A percentile compares a stretch with the other conserved stretches of the same genome.
These are phyloP conservation scores for Thalassoma bifasciatum DNA, from an alignment of 2,113 vertebrate species.

Conservation along the genomic window DNA sequence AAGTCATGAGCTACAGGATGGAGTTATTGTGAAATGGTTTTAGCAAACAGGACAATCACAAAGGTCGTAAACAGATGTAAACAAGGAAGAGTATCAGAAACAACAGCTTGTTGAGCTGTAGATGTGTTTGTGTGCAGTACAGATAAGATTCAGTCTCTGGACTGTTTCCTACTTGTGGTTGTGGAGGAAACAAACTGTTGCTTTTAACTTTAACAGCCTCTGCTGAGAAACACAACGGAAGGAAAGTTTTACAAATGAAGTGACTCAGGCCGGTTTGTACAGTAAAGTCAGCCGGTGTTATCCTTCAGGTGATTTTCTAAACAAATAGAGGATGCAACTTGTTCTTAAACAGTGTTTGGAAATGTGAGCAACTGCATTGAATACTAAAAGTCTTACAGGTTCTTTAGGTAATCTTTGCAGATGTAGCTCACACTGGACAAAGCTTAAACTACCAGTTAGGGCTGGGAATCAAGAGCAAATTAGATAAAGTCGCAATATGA, in stretches of 20 bases:
- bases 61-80: conserved; percentile 26
- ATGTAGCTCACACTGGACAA: too few relatives aligned
- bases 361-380: too few relatives aligned
- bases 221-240: not conserved
- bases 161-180: not conserved
- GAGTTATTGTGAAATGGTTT: conserved; percentile 28
- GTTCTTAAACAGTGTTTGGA: too few relatives aligned
- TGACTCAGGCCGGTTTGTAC: conserved; percentile 26
- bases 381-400: too few relatives aligned
- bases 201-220: conserved; percentile 35
- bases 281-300: not conserved
- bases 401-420: too few relatives aligned
- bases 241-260: not conserved
- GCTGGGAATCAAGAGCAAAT: too few relatives aligned
- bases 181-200: conserved; percentile 17
- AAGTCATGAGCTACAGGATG: conserved; percentile 21
- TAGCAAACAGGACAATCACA: conserved; percentile 25
- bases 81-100: conserved; percentile 12
- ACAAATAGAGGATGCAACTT: too few relatives aligned
- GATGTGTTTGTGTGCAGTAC: not conserved
- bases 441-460: too few relatives aligned
- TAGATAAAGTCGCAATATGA: too few relatives aligned
- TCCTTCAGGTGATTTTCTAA: too few relatives aligned
- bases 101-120: not conserved
- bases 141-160: not conserved